phyloP scores from a whole-genome alignment of 2,797 vertebrate genomes.

The Spea hammondii region DNA sequence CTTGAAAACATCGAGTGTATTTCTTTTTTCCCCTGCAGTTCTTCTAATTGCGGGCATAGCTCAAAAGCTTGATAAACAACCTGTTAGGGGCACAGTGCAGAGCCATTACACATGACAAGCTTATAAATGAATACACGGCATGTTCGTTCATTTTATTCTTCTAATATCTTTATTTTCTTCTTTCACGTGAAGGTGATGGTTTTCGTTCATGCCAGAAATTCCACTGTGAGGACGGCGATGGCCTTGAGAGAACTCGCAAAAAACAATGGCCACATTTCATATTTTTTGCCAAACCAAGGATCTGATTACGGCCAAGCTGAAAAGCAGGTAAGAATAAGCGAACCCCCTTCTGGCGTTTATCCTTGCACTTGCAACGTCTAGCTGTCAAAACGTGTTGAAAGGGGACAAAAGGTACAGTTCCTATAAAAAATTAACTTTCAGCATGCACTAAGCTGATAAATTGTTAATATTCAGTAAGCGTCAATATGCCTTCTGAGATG shows the following conservation, averaged over 20 bases:
- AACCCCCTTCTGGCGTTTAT: not conserved
- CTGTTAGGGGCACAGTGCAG: not conserved
- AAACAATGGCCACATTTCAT: constrained; percentile 82
- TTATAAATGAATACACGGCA: not conserved
- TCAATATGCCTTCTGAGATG: not conserved
- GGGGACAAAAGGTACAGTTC: constrained; percentile 18
- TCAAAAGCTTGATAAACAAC: not conserved
- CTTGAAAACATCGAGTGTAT: constrained; percentile 1
- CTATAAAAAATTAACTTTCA: constrained; percentile 10
- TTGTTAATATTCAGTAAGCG: no score
- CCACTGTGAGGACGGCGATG: constrained; percentile 92
- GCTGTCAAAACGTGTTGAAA: constrained; percentile 13
- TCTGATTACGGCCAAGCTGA: constrained; percentile 89
- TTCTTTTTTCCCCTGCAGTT: not conserved
- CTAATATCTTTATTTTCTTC: constrained; percentile 50
- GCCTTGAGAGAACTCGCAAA: constrained; percentile 91
- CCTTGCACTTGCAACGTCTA: constrained; percentile 29
- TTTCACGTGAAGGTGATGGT: constrained; percentile 87
- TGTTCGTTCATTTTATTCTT: constrained; percentile 23
- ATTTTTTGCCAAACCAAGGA: constrained; percentile 83
- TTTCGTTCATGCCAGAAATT: constrained; percentile 95
- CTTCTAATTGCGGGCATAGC: constrained; percentile 1
- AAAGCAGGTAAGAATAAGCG: constrained; percentile 79
- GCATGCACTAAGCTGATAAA: not conserved
- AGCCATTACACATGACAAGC: not conserved